Evolutionary conservation across 1,140 invertebrate genomes (phyloP), one percentile per base, ranked within the genome.

Genomic region (Uloborus diversus): DNA sequence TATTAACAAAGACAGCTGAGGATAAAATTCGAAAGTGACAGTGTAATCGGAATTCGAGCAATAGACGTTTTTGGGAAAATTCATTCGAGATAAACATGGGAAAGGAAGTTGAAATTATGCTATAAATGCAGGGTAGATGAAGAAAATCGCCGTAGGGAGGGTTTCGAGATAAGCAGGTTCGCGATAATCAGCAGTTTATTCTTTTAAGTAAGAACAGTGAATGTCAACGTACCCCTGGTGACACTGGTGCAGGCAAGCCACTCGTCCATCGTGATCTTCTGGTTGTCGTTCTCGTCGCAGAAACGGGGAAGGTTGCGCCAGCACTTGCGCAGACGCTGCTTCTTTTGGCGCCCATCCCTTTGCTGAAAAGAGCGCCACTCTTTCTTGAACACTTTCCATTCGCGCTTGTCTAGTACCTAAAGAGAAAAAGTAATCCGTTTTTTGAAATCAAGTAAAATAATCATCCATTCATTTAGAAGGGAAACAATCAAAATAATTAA

Each of bases 261-360:
- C 86, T 97, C 96, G 23, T 92, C 92, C 85, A 94, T 90, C 79
- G 92, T 94, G 82, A 97, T 95, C 85, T 91, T 92, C 82, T 92
- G 91, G 86, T 96, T 94, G 82, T 93, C 92, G 86, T 97, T 95
- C 33, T 91, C 92, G 90, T 97, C 96, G 90, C 96, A 97, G 86
- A 95, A 94, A 68, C 93, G 89, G 0, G 94, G 93, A 84, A 97
- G 89, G 85, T 94, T 95, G 82, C 95, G 92, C 17, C 94, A 94
- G 85, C 96, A 97, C 85, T 92, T 91, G 81, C 91, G 89, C 65
- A 96, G 86, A 37, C 89, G 88, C 85, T 91, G 92, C 59, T 89
- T 84, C 89, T 91, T 81, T 85, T 87, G 2, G 88, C 88, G 65
- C 33, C 94, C 91, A 84, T 95, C 89, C 82, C 91, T 91, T 79